Percentiles rank a stretch among this genome's conserved stretches.
phyloP scores from a whole-genome alignment of 2,797 vertebrate genomes.

The Mionectes olivaceus region DNA sequence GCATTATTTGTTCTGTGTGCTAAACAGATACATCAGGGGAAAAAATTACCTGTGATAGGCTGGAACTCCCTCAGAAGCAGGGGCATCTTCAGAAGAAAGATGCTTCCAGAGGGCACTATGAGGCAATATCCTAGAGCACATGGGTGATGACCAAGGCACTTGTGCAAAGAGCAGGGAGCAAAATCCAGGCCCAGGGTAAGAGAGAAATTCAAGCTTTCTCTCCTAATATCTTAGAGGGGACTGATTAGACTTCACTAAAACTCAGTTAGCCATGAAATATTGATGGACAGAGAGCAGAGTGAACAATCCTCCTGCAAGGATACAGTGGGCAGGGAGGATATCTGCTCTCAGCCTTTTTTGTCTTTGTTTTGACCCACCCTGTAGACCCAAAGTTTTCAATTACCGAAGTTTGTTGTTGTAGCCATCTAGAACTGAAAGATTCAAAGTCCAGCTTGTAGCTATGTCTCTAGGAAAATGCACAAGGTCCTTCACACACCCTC shows the following conservation, averaged over 20 bases:
- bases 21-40: not conserved
- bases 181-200: not conserved
- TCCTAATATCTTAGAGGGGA: not conserved
- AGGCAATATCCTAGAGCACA: not conserved
- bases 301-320: not conserved
- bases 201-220: not conserved
- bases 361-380: not conserved
- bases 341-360: not conserved
- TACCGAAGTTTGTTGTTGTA: not conserved
- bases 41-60: not conserved
- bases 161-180: not conserved
- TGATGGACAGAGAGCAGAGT: not conserved
- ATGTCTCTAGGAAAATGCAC: not conserved
- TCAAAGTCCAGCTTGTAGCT: not conserved
- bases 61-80: not conserved
- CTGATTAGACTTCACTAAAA: not conserved
- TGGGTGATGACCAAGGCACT: accelerated
- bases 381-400: not conserved
- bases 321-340: not conserved
- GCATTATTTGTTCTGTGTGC: accelerated
- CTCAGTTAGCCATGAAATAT: not conserved
- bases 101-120: not conserved
- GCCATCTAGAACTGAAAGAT: not conserved
- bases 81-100: not conserved
- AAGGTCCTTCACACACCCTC: not conserved